Evolutionary conservation across 2,113 vertebrate species (phyloP).

Genomic region (Actenoides lindsayi): DNA sequence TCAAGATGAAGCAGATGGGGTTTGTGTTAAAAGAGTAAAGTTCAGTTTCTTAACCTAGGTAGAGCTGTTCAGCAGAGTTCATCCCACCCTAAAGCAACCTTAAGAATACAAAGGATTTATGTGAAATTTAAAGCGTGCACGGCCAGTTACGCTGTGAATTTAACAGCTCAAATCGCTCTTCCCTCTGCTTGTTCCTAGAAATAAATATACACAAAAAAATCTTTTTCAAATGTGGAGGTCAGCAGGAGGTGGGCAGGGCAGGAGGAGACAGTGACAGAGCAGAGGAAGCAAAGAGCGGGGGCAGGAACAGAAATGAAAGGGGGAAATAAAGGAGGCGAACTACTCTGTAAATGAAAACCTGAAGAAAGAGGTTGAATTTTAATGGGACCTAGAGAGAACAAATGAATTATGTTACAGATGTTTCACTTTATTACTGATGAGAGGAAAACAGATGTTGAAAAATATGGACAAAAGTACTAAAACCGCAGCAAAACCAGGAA

Average conservation of each 20-base stretch:
- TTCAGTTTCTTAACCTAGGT: background rate
- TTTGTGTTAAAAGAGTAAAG: background rate
- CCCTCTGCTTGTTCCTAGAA: background rate
- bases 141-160: background rate
- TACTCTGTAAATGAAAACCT: background rate
- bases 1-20: background rate
- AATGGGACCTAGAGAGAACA: background rate
- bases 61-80: background rate
- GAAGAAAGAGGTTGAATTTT: background rate
- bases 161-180: background rate
- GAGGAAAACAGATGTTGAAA: background rate
- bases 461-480: background rate
- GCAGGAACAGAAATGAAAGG: background rate
- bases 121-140: background rate
- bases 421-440: background rate
- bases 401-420: background rate
- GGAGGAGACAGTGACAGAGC: background rate
- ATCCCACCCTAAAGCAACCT: background rate
- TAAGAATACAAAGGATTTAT: background rate
- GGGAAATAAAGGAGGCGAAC: background rate
- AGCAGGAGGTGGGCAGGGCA: background rate
- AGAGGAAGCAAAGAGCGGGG: background rate
- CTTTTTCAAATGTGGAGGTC: background rate
- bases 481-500: background rate
- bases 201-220: background rate